These are phyloP conservation scores for Caenorhabditis sp. DNA, from an alignment of 2,888 invertebrate species.

Conservation along the genomic window DNA sequence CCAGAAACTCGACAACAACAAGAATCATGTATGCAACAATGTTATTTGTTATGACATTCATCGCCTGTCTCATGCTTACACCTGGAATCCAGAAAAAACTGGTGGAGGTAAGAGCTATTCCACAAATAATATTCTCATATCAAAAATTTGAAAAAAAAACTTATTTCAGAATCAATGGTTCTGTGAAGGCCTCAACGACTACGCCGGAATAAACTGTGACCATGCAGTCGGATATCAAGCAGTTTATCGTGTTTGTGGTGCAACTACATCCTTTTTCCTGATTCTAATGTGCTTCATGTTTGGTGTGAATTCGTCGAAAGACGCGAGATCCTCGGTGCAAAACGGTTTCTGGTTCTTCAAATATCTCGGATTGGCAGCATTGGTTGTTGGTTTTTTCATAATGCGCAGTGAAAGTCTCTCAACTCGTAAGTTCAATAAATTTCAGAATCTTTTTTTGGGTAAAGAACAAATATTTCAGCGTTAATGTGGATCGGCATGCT, in stretches of 20 bases:
- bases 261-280: constrained; percentile 88
- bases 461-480: constrained; percentile 67
- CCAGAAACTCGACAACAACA: constrained; percentile 93
- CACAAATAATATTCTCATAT: not conserved
- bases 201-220: constrained; percentile 59
- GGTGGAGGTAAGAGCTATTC: constrained; percentile 78
- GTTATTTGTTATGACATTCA: constrained; percentile 86
- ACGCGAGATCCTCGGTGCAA: constrained; percentile 91
- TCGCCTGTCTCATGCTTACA: constrained; percentile 87
- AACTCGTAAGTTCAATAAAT: constrained; percentile 51
- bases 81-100: constrained; percentile 86
- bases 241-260: constrained; percentile 82
- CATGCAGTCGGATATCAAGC: constrained; percentile 69
- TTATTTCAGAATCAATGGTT: constrained; percentile 64
- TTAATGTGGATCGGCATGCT: constrained; percentile 99
- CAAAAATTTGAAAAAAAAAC: constrained; percentile 1
- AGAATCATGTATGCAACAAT: constrained; percentile 91
- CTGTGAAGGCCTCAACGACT: constrained; percentile 53
- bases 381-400: constrained; percentile 93
- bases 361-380: constrained; percentile 86
- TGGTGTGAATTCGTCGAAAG: constrained; percentile 88
- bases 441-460: not conserved
- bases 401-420: constrained; percentile 81
- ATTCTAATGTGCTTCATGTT: constrained; percentile 91
- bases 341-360: constrained; percentile 89